These are phyloP conservation scores for Dermochelys coriacea DNA, from an alignment of 2,797 vertebrate genomes.

Conservation along the genomic window DNA sequence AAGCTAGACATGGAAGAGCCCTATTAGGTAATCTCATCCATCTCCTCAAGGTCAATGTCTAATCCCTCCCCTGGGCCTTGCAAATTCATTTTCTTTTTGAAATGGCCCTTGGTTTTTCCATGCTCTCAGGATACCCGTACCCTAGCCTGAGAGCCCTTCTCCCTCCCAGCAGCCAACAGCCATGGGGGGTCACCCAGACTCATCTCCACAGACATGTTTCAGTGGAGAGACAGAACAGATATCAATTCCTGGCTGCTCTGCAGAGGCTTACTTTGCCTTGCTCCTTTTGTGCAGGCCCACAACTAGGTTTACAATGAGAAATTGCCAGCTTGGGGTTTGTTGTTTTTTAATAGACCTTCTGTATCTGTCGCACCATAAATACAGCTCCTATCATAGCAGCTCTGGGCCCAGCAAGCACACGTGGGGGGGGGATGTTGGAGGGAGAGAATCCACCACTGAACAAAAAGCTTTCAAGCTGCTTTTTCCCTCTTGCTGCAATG, in stretches of 20 bases:
- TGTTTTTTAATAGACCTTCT: background rate
- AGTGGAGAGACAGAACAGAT: background rate
- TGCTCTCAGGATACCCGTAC: background rate
- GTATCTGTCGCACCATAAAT: constrained; percentile 10
- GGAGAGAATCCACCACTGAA: background rate
- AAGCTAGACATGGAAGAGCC: background rate
- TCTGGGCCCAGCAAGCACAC: background rate
- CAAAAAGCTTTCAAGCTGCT: background rate
- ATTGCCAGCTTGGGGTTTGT: background rate
- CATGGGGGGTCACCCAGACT: background rate
- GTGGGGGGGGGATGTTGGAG: background rate
- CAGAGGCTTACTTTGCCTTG: background rate
- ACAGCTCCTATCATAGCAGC: background rate
- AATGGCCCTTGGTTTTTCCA: background rate
- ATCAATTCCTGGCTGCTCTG: background rate
- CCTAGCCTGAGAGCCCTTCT: background rate
- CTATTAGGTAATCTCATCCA: background rate
- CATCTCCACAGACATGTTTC: background rate
- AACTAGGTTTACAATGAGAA: background rate
- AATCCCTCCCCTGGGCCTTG: background rate
- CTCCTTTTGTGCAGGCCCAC: background rate
- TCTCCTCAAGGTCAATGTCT: background rate
- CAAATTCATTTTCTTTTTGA: background rate
- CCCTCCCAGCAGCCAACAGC: background rate
- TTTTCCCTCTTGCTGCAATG: background rate